Conservation (phyloP, 2,888 invertebrate genomes). For the Uloborus plumipes region DNA sequence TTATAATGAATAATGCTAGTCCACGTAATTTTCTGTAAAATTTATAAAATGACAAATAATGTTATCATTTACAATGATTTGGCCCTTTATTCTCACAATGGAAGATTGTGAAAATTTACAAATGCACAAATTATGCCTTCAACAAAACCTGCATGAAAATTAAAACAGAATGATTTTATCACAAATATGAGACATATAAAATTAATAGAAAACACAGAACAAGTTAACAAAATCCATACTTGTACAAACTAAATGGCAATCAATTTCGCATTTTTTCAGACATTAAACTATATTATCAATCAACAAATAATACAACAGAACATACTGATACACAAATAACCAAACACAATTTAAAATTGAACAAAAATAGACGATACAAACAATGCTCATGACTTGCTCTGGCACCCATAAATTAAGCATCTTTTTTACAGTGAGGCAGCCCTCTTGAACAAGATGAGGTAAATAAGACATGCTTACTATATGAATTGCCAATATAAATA, state of each 20-base stretch:
- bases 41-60: conserved; percentile 61
- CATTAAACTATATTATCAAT: too few species aligned
- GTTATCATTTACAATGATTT: conserved; percentile 62
- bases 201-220: not conserved
- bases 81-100: conserved; percentile 49
- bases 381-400: too few species aligned
- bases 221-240: not conserved
- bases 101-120: conserved; percentile 23
- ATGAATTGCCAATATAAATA: too few species aligned
- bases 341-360: too few species aligned
- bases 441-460: too few species aligned
- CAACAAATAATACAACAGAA: too few species aligned
- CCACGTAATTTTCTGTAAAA: conserved; percentile 44
- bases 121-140: not conserved
- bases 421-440: too few species aligned
- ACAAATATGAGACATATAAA: conserved; percentile 3
- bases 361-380: too few species aligned
- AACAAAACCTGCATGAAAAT: not conserved
- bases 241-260: conserved; percentile 1
- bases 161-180: conserved; percentile 6
- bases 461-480: too few species aligned
- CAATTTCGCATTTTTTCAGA: not conserved
- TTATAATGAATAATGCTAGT: conserved; percentile 40
- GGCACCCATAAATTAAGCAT: too few species aligned
- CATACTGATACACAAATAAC: too few species aligned